Percentiles rank a stretch among this genome's conserved stretches.
These are phyloP conservation scores for Branchellion lobata DNA, from an alignment of 2,888 invertebrate genomes.

Conservation along the genomic window DNA sequence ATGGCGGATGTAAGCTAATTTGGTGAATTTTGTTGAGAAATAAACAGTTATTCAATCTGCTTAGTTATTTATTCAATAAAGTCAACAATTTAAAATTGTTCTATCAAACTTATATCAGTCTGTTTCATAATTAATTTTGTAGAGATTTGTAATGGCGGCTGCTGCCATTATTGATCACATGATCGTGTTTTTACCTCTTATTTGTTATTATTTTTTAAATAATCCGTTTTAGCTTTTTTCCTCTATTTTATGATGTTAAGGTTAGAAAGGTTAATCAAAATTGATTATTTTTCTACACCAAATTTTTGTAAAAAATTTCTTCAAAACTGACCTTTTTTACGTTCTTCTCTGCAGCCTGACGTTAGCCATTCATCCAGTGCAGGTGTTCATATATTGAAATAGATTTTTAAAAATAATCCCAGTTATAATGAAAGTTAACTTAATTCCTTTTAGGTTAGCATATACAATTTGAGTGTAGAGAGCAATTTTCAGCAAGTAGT, in stretches of 20 bases:
- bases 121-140: too few relatives aligned
- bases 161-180: conserved; percentile 5
- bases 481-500: too few relatives aligned
- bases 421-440: too few relatives aligned
- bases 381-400: conserved; percentile 3
- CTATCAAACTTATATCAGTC: too few relatives aligned
- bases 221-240: not conserved
- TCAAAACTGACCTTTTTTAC: not conserved
- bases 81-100: too few relatives aligned
- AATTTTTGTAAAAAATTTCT: too few relatives aligned
- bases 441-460: too few relatives aligned
- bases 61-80: too few relatives aligned
- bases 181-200: conserved; percentile 2
- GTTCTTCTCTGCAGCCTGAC: conserved; percentile 48
- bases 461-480: too few relatives aligned
- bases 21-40: conserved; percentile 15
- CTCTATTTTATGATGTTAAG: not conserved
- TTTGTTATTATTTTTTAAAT: conserved; percentile 12
- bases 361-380: conserved; percentile 24
- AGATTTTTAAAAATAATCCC: not conserved
- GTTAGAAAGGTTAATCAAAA: not conserved
- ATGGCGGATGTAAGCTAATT: conserved; percentile 60
- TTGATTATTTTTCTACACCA: too few relatives aligned
- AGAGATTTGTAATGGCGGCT: conserved; percentile 6
- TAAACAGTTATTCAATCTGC: too few relatives aligned